Conservation (phyloP, 2,113 vertebrate species). For the Hyperopisus bebe region DNA sequence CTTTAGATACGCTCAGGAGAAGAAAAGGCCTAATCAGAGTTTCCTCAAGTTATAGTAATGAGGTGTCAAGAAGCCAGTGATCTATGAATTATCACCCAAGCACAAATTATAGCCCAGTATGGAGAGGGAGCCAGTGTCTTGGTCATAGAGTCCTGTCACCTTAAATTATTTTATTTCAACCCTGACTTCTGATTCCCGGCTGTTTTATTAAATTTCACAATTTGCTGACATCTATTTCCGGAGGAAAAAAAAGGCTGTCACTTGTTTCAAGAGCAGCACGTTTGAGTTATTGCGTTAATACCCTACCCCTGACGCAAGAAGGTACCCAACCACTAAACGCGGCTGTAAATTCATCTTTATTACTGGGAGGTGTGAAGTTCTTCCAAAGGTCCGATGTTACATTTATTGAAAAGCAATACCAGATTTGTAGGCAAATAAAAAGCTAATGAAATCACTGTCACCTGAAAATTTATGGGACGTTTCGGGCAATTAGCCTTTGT, state of each 20-base stretch:
- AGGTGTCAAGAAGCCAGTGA: not conserved
- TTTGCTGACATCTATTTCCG: not conserved
- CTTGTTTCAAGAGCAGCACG: not conserved
- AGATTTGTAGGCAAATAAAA: not conserved
- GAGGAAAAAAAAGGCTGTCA: not conserved
- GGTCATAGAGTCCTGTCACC: not conserved
- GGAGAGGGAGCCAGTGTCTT: not conserved
- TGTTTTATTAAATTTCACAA: not conserved
- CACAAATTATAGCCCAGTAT: not conserved
- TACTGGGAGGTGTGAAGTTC: not conserved
- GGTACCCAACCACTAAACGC: not conserved
- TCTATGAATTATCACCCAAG: not conserved
- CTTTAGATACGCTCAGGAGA: not conserved
- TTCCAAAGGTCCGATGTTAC: not conserved
- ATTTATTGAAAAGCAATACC: not conserved
- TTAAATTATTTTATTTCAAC: not conserved
- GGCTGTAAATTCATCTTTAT: conserved; percentile 14
- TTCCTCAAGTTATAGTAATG: not conserved
- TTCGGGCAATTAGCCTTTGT: not conserved
- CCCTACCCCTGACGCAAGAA: not conserved
- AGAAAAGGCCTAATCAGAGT: not conserved
- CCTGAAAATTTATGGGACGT: not conserved
- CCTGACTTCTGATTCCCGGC: not conserved
- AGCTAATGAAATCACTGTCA: not conserved
- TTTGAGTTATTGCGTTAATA: conserved; percentile 8